Evolutionary conservation across 2,113 vertebrate genomes (phyloP).

Genomic region (Tricholaema leucomelas): DNA sequence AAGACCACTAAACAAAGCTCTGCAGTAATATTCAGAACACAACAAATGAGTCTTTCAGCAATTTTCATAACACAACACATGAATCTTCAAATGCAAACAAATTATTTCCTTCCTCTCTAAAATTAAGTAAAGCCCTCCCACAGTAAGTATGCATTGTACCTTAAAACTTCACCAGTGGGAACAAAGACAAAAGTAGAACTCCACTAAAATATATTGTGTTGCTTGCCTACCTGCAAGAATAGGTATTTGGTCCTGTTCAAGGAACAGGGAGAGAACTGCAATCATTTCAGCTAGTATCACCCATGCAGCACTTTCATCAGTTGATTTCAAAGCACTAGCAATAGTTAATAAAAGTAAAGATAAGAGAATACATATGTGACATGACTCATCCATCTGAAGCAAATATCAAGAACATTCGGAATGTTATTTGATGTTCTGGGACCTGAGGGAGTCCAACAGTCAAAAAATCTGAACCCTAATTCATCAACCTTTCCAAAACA

Average conservation of each 20-base stretch:
- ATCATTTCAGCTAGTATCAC: background rate
- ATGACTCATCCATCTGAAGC: background rate
- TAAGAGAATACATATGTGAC: background rate
- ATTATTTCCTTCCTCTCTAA: background rate
- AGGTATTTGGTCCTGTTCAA: background rate
- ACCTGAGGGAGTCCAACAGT: background rate
- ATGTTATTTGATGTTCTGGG: background rate
- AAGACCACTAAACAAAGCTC: background rate
- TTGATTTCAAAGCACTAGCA: background rate
- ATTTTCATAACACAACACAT: background rate
- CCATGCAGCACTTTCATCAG: background rate
- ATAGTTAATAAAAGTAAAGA: background rate
- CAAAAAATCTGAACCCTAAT: background rate
- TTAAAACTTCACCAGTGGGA: background rate
- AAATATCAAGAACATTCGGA: background rate
- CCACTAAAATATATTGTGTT: background rate
- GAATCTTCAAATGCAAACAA: background rate
- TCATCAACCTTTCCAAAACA: background rate
- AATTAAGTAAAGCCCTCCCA: background rate
- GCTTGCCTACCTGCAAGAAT: background rate
- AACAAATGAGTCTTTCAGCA: background rate
- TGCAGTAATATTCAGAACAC: background rate
- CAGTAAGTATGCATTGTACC: background rate
- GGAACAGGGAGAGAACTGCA: background rate
- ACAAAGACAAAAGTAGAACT: background rate